Evolutionary conservation across 2,888 invertebrate genomes (phyloP).

Genomic region (Acleris literana): DNA sequence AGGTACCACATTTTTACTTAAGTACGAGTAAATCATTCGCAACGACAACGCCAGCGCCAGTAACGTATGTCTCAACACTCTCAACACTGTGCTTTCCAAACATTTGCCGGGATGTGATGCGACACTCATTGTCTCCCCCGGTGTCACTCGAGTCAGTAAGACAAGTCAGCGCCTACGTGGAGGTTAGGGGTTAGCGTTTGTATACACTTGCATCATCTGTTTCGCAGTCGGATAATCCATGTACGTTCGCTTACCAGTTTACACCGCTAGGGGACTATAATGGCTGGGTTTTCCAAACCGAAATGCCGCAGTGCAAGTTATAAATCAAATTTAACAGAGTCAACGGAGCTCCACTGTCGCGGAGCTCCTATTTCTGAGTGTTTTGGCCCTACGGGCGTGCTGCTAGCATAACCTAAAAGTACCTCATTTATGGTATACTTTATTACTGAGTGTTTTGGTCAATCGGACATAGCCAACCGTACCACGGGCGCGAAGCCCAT

Average conservation of each 20-base stretch:
- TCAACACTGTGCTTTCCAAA: conserved; percentile 30
- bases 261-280: too few species aligned
- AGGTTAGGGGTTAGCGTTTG: conserved; percentile 30
- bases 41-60: not conserved
- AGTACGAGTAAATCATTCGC: not conserved
- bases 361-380: too few species aligned
- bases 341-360: too few species aligned
- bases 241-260: conserved; percentile 10
- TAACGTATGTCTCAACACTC: conserved; percentile 10
- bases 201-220: conserved; percentile 23
- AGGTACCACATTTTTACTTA: not conserved
- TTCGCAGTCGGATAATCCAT: conserved; percentile 13
- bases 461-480: too few species aligned
- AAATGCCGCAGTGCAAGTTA: too few species aligned
- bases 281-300: too few species aligned
- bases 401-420: too few species aligned
- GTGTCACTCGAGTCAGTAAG: conserved; percentile 13
- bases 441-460: too few species aligned
- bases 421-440: too few species aligned
- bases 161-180: conserved; percentile 18
- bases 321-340: too few species aligned
- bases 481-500: too few species aligned
- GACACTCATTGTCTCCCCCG: conserved; percentile 39
- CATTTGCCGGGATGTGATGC: conserved; percentile 45
- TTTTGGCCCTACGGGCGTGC: too few species aligned